Percentiles rank a stretch among this genome's conserved stretches.
phyloP scores from a whole-genome alignment of 2,888 invertebrate genomes.

The Brachypalpus laphriformis region DNA sequence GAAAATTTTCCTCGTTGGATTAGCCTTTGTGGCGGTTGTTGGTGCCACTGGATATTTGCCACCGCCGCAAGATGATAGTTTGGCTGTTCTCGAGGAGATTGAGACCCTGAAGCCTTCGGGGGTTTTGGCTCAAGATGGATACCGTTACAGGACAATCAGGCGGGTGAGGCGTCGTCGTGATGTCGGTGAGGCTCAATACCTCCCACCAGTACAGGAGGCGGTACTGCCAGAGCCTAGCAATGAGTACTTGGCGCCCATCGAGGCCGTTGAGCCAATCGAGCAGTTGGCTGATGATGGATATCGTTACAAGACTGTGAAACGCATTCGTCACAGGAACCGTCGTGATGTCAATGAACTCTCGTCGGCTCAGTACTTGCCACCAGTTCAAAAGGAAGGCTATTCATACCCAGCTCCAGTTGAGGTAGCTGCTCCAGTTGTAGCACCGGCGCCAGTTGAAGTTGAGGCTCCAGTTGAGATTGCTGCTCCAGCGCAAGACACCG shows the following conservation, averaged over 20 bases:
- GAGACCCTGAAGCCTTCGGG: conserved; percentile 11
- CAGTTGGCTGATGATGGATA: conserved; percentile 57
- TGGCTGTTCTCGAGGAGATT: conserved; percentile 41
- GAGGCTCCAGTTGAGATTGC: conserved; percentile 14
- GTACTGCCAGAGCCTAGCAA: conserved; percentile 7
- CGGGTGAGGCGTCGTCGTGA: conserved; percentile 38
- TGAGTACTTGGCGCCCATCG: conserved; percentile 48
- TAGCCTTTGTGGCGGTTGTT: conserved; percentile 51
- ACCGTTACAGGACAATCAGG: conserved; percentile 29
- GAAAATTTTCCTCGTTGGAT: conserved; percentile 66
- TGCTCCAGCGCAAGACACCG: conserved; percentile 17
- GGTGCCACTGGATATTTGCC: conserved; percentile 28
- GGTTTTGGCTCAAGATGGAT: conserved; percentile 28
- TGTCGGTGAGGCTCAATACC: conserved; percentile 31
- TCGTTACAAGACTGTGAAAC: conserved; percentile 62
- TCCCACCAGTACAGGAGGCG: conserved; percentile 34
- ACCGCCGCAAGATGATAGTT: conserved; percentile 29
- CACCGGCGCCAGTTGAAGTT: conserved; percentile 22
- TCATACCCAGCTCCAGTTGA: conserved; percentile 52
- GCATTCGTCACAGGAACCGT: conserved; percentile 54
- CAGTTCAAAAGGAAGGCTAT: conserved; percentile 38
- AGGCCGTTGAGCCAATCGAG: conserved; percentile 38
- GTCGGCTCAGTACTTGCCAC: conserved; percentile 51
- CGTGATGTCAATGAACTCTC: conserved; percentile 56
- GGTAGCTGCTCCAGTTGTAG: conserved; percentile 20